A percentile compares a stretch with the other conserved stretches of the same genome.
Evolutionary conservation across 2,113 vertebrate genomes (phyloP).

Genomic region (Mesocricetus auratus): DNA sequence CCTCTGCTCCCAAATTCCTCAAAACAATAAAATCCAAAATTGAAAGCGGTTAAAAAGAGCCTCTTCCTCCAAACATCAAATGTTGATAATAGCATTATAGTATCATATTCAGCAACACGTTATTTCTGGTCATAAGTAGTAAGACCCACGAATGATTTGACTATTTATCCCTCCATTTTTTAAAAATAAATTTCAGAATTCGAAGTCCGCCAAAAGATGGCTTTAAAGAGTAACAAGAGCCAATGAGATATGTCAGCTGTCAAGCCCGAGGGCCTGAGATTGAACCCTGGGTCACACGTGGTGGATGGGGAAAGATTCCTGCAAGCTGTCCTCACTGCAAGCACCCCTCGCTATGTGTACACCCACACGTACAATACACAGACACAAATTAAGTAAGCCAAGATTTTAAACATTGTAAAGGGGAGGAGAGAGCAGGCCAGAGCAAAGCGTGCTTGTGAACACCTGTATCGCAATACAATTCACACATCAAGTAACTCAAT

Average conservation of each 20-base stretch:
- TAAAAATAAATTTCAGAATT: constrained; percentile 1
- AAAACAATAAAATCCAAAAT: constrained; percentile 2
- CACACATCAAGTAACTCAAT: not conserved
- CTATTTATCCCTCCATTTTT: not conserved
- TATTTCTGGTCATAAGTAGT: constrained; percentile 31
- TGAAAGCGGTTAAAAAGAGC: not conserved
- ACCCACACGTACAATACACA: not conserved
- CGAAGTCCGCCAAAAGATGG: constrained; percentile 11
- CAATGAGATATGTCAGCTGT: not conserved
- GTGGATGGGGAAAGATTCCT: not conserved
- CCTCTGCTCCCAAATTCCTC: constrained; percentile 12
- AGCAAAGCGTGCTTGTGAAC: not conserved
- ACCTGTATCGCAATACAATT: not conserved
- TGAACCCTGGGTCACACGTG: not conserved
- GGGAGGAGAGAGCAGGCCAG: not conserved
- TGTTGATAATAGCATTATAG: not conserved
- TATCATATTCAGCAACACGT: not conserved
- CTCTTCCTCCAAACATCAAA: not conserved
- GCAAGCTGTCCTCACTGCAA: not conserved
- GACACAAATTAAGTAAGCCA: not conserved
- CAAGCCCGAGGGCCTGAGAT: not conserved
- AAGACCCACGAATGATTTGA: constrained; percentile 20
- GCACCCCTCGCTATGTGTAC: not conserved
- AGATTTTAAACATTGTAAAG: not conserved
- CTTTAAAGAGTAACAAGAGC: not conserved